Conservation (phyloP, 2,888 invertebrate genomes). For the Plebejus anna region DNA sequence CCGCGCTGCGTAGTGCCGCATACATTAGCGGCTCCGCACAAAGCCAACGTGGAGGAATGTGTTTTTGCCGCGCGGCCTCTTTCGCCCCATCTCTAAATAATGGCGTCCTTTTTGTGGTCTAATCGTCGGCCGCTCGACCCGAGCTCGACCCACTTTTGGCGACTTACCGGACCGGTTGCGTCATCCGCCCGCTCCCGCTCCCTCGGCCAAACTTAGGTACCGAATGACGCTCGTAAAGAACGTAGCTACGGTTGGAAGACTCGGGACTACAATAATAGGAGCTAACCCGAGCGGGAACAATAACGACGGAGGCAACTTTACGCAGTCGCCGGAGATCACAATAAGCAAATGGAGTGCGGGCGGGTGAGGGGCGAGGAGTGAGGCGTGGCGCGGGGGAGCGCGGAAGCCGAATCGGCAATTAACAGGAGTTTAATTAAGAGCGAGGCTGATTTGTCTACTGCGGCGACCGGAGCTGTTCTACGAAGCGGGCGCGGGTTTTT, state of each 20-base stretch:
- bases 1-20: not conserved
- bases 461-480: constrained; percentile 40
- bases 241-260: not conserved
- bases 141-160: constrained; percentile 52
- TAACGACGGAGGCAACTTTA: constrained; percentile 15
- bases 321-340: not conserved
- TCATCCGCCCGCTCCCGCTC: constrained; percentile 34
- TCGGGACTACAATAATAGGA: not conserved
- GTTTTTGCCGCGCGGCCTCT: constrained; percentile 61
- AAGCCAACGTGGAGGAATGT: constrained; percentile 41
- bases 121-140: constrained; percentile 49
- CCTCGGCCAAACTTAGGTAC: constrained; percentile 18
- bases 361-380: constrained; percentile 29
- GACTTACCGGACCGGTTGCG: constrained; percentile 43
- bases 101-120: constrained; percentile 58
- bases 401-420: constrained; percentile 51
- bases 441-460: constrained; percentile 50
- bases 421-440: constrained; percentile 58
- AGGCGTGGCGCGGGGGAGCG: constrained; percentile 31
- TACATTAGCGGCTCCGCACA: constrained; percentile 47
- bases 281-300: not conserved
- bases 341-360: constrained; percentile 14
- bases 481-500: constrained; percentile 46
- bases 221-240: not conserved
- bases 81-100: constrained; percentile 59